phyloP scores from a whole-genome alignment of 2,797 vertebrate species.

The Poeciliopsis turneri region DNA sequence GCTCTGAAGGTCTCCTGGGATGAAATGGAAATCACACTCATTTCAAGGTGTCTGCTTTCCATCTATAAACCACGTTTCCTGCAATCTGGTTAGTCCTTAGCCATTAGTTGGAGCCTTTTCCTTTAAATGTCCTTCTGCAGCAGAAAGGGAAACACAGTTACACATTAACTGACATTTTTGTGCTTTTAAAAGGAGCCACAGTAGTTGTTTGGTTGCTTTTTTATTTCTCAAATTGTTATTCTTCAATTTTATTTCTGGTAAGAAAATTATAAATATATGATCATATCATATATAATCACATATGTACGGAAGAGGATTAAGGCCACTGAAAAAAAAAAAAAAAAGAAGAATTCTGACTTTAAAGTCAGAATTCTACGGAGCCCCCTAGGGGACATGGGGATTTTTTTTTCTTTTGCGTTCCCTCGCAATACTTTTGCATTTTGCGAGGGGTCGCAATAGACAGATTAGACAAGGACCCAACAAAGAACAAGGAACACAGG shows the following conservation, averaged over 20 bases:
- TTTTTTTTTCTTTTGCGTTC: too few species aligned
- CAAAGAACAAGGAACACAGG: too few species aligned
- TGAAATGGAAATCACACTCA: slow-evolving; percentile 34
- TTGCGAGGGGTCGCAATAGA: too few species aligned
- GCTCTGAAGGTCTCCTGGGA: slow-evolving; percentile 44
- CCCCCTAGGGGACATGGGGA: too few species aligned
- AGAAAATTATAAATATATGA: not conserved
- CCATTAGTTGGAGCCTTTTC: slow-evolving; percentile 15
- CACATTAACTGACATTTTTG: not conserved
- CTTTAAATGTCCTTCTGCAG: not conserved
- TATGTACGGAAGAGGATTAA: too few species aligned
- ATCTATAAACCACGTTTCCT: not conserved
- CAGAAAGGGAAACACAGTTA: not conserved
- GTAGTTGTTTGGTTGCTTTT: not conserved
- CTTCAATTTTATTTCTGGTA: not conserved
- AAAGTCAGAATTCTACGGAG: too few species aligned
- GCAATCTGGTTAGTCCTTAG: slow-evolving; percentile 11
- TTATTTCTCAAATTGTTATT: not conserved
- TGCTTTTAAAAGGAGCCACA: not conserved
- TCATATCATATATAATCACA: too few species aligned
- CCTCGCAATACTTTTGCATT: too few species aligned
- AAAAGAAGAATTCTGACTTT: too few species aligned
- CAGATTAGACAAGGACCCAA: too few species aligned
- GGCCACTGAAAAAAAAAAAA: too few species aligned
- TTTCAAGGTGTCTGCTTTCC: slow-evolving; percentile 39